Evolutionary conservation across 2,797 vertebrate genomes (phyloP), one percentile per base, ranked within the genome.

Genomic region (Poeciliopsis paucimaculata): DNA sequence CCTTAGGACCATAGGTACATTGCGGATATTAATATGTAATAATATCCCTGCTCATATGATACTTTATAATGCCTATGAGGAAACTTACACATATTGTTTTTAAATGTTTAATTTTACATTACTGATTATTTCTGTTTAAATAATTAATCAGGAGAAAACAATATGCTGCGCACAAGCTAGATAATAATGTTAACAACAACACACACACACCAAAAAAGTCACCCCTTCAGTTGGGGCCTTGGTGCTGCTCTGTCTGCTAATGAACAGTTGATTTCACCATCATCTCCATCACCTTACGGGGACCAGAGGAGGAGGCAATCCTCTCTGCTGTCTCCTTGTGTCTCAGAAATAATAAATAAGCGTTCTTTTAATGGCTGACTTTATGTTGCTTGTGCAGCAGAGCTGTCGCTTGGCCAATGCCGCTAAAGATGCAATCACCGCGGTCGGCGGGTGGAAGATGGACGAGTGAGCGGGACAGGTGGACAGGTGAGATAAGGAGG

Each of bases 401-500:
- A 90, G 90, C 91, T 92, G 94, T 94, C 88, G 88, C 90, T 91
- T 75, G 87, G 91, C 89, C 87, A 87, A 89, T 91, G 91, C 92
- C 93, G 90, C 92, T 94, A 91, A 93, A 96, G 94, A 95, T 96
- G 94, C 90, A 94, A 95, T 96, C 94, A 92, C 75, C 53, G 92
- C 64, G 68, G 87, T 87, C 80, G 88, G 81, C 85, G 81, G 91
- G 88, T 77, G 76, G 91, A 94, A 95, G 93, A 94, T 92, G 93
- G 95, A 95, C 90, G 91, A 91, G 91, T 90, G 93, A 92, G 91
- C 79, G 88, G 94, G 92, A 94, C 94, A 95, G 94, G 94, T 95
- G 94, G 94, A 95, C 94, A 95, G 94, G 94, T 95, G 94, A 94
- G 95, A 95, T 95, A 95, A 95, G 94, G 85, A 94, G 93, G 92